phyloP scores from a whole-genome alignment of 2,797 vertebrate genomes.

The Margarornis squamiger region DNA sequence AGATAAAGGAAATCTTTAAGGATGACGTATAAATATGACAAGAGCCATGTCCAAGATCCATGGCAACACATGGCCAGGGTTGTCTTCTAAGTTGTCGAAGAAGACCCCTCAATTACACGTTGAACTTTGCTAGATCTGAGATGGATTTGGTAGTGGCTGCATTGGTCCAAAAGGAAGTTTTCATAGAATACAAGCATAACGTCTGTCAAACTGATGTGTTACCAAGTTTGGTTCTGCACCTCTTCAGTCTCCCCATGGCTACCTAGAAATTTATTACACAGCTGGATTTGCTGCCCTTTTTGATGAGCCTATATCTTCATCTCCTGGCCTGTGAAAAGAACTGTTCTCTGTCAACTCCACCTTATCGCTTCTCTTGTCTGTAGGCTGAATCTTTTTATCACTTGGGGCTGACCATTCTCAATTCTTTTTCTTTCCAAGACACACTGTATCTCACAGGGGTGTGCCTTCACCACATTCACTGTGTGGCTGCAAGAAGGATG shows the following conservation, averaged over 20 bases:
- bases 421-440: neutral
- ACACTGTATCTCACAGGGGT: neutral
- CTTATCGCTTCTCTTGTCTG: neutral
- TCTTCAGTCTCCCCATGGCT: neutral
- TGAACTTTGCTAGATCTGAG: neutral
- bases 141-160: neutral
- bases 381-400: neutral
- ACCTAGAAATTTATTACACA: neutral
- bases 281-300: neutral
- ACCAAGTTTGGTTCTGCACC: neutral
- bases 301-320: neutral
- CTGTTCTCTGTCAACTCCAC: neutral
- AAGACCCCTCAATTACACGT: neutral
- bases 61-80: neutral
- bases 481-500: neutral
- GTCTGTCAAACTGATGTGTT: neutral
- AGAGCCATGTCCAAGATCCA: neutral
- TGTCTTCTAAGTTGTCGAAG: neutral
- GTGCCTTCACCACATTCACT: neutral
- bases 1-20: neutral
- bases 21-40: neutral
- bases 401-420: neutral
- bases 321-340: neutral
- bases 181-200: neutral
- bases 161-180: neutral